Base-by-base conservation (phyloP, 2,888 invertebrate genomes). In the Ptychoptera albimana region DNA sequence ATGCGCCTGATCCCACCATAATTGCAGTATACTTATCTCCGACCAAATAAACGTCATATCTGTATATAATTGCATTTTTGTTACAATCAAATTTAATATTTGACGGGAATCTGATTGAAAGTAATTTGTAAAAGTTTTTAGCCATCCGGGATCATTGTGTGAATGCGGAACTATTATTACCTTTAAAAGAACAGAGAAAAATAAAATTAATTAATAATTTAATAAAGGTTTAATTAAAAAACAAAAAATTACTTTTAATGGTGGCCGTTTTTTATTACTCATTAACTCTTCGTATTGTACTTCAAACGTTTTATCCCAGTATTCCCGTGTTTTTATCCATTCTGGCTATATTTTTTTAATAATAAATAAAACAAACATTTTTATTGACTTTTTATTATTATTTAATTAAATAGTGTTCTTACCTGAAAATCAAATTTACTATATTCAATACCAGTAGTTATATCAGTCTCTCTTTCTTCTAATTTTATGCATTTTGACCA, bases 91-190 rank as follows among this genome's bases (percentile, higher is more conserved):
- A 67, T 91, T 88, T 51, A 97, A 75, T 51, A 96, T 94, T 57
- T 84, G 81, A 48, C 85, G 79, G 0, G 94, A 86, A 56, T 86
- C 83, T 57, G 77, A 78, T 60, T 88, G 83, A 63, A 89, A 96
- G 64, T 97, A 97, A 57, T 86, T 86, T 56, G 93, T 89, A 63
- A 92, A 89, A 0, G 96, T 96, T 66, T 87, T 85, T 57, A 94
- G 67, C 97, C 97, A 97, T 45, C 96, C 96, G 0, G 96, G 96
- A 65, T 97, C 97, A 59, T 92, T 93, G 68, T 96, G 96, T 0
- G 93, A 92, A 63, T 93, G 93, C 0, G 94, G 93, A 11, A 94
- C 81, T 37, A 94, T 77, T 48, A 93, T 79, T 2, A 92, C 85
- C 83, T 86, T n/a, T n/a, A n/a, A n/a, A n/a, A n/a, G n/a, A 65